These are phyloP conservation scores for Xiphophorus birchmanni DNA, from an alignment of 2,797 vertebrate species.

Conservation along the genomic window DNA sequence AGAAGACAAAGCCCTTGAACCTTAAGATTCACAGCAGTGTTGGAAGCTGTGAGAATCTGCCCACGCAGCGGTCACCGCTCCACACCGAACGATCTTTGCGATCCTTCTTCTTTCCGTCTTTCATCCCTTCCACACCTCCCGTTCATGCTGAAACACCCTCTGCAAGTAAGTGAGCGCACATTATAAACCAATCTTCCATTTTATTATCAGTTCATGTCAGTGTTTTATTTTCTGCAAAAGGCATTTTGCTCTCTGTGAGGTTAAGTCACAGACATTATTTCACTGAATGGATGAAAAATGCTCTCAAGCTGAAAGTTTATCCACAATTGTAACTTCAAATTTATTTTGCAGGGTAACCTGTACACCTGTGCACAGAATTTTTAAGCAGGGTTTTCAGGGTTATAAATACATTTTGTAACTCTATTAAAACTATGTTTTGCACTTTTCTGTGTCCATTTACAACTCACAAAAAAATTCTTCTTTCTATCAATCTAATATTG, in stretches of 20 bases:
- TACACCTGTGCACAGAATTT: neutral
- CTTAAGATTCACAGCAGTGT: constrained; percentile 97
- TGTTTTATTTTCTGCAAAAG: constrained; percentile 24
- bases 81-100: constrained; percentile 91
- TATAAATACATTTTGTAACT: neutral
- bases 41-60: constrained; percentile 98
- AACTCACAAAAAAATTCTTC: neutral
- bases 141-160: constrained; percentile 92
- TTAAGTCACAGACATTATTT: neutral
- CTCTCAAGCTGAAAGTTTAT: neutral
- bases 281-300: neutral
- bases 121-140: constrained; percentile 95
- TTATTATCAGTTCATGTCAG: constrained; percentile 23
- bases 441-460: neutral
- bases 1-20: constrained; percentile 97
- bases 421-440: neutral
- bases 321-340: constrained; percentile 4
- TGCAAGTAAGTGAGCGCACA: constrained; percentile 86
- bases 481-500: constrained; percentile 8
- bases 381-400: neutral
- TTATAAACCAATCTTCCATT: constrained; percentile 13
- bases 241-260: constrained; percentile 1
- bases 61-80: constrained; percentile 92
- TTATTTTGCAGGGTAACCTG: neutral
- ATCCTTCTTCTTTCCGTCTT: constrained; percentile 95